Conservation (phyloP, 1,140 invertebrate genomes). For the Drosophila bifasciata region DNA sequence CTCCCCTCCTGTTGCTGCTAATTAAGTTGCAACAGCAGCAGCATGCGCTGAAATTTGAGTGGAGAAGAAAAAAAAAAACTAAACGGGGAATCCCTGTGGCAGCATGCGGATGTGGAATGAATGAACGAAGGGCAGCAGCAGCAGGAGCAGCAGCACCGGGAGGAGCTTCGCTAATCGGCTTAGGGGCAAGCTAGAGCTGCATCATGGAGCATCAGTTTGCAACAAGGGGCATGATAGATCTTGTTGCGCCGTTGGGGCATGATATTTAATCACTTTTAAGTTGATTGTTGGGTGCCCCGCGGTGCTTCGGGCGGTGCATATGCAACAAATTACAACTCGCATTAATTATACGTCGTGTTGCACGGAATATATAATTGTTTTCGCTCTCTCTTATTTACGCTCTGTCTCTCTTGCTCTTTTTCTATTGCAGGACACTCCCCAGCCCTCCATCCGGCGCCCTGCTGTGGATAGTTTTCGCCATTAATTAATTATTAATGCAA, state of each 20-base stretch:
- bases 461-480: constrained; percentile 2
- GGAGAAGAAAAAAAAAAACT: not conserved
- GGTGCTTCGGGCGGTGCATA: constrained; percentile 29
- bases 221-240: not conserved
- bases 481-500: constrained; percentile 66
- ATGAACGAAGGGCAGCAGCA: not conserved
- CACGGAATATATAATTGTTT: constrained; percentile 20
- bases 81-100: not conserved
- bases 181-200: constrained; percentile 18
- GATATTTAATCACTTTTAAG: constrained; percentile 48
- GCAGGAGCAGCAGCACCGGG: constrained; percentile 2
- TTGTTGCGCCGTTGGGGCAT: not conserved
- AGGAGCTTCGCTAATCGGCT: constrained; percentile 48
- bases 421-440: constrained; percentile 23
- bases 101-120: not conserved
- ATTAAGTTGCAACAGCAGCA: constrained; percentile 46
- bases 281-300: not conserved
- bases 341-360: constrained; percentile 59
- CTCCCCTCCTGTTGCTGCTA: constrained; percentile 13
- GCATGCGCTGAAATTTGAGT: constrained; percentile 11
- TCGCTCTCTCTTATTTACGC: not conserved
- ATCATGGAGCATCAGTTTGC: constrained; percentile 4
- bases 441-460: too few relatives aligned
- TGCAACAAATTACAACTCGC: constrained; percentile 47
- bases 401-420: not conserved